These are phyloP conservation scores for Dufourea novaeangliae DNA, from an alignment of 1,140 invertebrate genomes.

Conservation along the genomic window DNA sequence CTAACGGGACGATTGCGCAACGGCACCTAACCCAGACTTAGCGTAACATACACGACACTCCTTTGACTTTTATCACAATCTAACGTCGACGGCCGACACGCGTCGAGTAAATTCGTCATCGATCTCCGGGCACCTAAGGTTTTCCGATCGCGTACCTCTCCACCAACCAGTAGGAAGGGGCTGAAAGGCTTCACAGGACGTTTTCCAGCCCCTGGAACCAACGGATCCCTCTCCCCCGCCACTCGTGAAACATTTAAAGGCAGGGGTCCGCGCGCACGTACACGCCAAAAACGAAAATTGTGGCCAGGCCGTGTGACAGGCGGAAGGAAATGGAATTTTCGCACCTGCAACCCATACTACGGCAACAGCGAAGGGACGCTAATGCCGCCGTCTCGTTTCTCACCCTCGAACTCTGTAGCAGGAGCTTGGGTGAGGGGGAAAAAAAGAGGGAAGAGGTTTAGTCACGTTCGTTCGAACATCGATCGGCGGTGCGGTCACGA, in stretches of 20 bases:
- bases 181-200: conserved; percentile 15
- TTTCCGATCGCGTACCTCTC: conserved; percentile 43
- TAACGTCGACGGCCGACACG: conserved; percentile 23
- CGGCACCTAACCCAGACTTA: no score
- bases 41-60: not conserved
- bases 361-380: conserved; percentile 45
- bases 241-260: conserved; percentile 62
- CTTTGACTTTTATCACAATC: conserved; percentile 28
- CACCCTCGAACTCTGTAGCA: conserved; percentile 56
- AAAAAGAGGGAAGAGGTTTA: conserved; percentile 15
- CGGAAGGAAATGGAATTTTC: conserved; percentile 75
- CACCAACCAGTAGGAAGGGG: not conserved
- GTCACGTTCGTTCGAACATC: conserved; percentile 74
- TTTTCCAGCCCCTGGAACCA: conserved; percentile 43
- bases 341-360: conserved; percentile 67
- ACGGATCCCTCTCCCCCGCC: not conserved
- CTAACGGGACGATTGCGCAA: no score
- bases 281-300: conserved; percentile 66
- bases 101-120: conserved; percentile 47
- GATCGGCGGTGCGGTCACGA: conserved; percentile 68
- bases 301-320: conserved; percentile 62
- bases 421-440: no score
- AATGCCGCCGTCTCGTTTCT: conserved; percentile 71
- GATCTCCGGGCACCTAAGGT: conserved; percentile 40
- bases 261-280: conserved; percentile 52